Base-by-base conservation (phyloP, 2,888 invertebrate species). In the Muschampia plurimacula region DNA sequence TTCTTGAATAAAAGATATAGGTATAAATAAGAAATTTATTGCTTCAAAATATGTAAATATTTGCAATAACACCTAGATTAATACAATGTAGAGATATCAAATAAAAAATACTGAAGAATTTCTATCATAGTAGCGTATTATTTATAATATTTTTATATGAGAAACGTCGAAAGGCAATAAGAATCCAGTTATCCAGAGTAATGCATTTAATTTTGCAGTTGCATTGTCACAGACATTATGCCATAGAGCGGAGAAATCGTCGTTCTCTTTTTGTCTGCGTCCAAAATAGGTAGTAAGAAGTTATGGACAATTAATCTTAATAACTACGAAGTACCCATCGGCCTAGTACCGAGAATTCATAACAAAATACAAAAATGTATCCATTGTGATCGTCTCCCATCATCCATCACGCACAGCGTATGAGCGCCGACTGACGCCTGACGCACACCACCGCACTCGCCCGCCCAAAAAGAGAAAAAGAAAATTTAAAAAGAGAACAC, bases 381-480 rank as follows among this genome's bases (percentile, higher is more conserved):
- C 85, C 83, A 84, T 85, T 83, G 85, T 84, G 77, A 77, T 76
- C 79, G 75, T 78, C 81, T 80, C 78, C 83, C 80, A 82, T 84
- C 88, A 93, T 93, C 92, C 91, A 94, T 92, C 92, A 92, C 82
- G 80, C 82, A 85, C 87, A 87, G 84, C 86, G 89, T 86, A 86
- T 88, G 89, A 89, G 90, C 90, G 86, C 80, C 86, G 82, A 92
- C 92, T 92, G 86, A 89, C 81, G 81, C 73, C 13, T 89, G 86
- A 89, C 90, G 88, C 93, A 93, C 93, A 93, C 93, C 83, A 90
- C 83, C 84, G 84, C 85, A 89, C 83, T 84, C 78, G 82, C 87
- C 90, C 90, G 91, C 90, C 92, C 92, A 92, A 94, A 93, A 93
- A 89, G 90, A 91, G 91, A 92, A 93, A 93, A 93, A 92, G 91